phyloP scores from a whole-genome alignment of 2,113 vertebrate genomes.

The Heterocephalus glaber region DNA sequence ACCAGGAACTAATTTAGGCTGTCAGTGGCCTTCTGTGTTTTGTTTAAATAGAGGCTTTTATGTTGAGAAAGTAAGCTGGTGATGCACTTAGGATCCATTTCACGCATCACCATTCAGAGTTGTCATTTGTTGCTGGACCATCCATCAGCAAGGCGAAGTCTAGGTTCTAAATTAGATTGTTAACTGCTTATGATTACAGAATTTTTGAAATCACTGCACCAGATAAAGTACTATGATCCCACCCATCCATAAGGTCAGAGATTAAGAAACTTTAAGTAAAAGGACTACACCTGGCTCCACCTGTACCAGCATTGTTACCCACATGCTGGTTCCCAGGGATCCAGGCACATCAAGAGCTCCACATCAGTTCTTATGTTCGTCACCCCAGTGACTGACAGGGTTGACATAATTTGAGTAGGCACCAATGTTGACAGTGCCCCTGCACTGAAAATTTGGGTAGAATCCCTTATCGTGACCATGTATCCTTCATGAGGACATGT shows the following conservation, averaged over 20 bases:
- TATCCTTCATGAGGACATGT: slow-evolving; percentile 8
- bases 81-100: background rate
- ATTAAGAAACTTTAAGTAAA: background rate
- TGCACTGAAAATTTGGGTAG: slow-evolving; percentile 38
- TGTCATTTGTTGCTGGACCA: background rate
- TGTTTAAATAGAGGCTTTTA: background rate
- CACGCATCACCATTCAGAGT: background rate
- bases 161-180: background rate
- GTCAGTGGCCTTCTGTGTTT: background rate
- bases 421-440: slow-evolving; percentile 42
- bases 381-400: background rate
- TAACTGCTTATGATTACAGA: background rate
- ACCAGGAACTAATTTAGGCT: background rate
- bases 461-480: slow-evolving; percentile 58
- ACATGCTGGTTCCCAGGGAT: background rate
- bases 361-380: background rate
- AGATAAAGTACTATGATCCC: background rate
- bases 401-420: background rate
- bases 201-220: background rate
- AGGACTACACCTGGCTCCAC: background rate
- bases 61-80: slow-evolving; percentile 1
- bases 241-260: background rate
- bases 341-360: background rate
- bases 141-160: background rate
- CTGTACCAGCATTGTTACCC: background rate